Percentiles rank a stretch among this genome's conserved stretches.
These are phyloP conservation scores for Amaurobius ferox DNA, from an alignment of 2,888 invertebrate genomes.

Conservation along the genomic window DNA sequence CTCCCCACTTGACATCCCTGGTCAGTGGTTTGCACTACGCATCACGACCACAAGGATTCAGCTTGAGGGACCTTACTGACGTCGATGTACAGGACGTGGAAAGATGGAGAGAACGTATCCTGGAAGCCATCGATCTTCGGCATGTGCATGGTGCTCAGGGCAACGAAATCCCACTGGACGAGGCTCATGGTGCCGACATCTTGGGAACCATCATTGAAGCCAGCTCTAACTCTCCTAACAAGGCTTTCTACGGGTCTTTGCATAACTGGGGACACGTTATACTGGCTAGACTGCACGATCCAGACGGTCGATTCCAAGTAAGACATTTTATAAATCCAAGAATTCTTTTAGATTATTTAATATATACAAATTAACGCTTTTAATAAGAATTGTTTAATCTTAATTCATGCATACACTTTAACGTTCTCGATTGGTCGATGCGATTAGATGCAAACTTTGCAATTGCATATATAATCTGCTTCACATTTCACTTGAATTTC, in stretches of 20 bases:
- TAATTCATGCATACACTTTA: too few relatives aligned
- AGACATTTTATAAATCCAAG: too few relatives aligned
- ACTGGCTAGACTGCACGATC: constrained; percentile 77
- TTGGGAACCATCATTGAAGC: constrained; percentile 87
- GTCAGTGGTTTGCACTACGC: constrained; percentile 73
- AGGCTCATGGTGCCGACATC: constrained; percentile 85
- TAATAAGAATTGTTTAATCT: too few relatives aligned
- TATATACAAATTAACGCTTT: too few relatives aligned
- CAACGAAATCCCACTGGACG: constrained; percentile 81
- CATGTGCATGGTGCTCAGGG: constrained; percentile 76
- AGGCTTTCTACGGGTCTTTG: constrained; percentile 82
- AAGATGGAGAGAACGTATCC: constrained; percentile 86
- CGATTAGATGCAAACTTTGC: too few relatives aligned
- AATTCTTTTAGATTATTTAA: too few relatives aligned
- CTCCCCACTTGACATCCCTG: constrained; percentile 73
- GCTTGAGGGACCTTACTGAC: constrained; percentile 62
- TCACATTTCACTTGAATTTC: too few relatives aligned
- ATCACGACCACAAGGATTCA: constrained; percentile 68
- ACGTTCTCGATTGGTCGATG: too few relatives aligned
- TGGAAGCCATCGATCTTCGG: constrained; percentile 83
- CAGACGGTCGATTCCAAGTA: background rate
- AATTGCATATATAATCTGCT: too few relatives aligned
- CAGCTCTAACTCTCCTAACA: constrained; percentile 78
- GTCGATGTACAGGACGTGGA: constrained; percentile 79
- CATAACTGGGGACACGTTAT: constrained; percentile 90